Percentiles rank a stretch among this genome's conserved stretches.
Evolutionary conservation across 2,113 vertebrate genomes (phyloP).

Genomic region (Mesocricetus auratus): DNA sequence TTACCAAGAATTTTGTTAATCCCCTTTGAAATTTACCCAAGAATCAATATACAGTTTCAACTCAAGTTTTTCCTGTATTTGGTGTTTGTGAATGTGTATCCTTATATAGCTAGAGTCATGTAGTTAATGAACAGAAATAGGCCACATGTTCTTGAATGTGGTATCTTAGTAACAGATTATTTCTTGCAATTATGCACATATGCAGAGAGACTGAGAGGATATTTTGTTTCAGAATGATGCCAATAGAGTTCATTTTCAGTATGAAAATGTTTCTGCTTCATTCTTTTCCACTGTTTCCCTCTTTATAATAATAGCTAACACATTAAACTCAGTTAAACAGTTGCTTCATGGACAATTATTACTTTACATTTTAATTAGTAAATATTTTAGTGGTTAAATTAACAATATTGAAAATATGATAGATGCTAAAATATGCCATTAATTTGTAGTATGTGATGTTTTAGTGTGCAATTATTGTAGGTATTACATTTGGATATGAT

Average conservation of each 20-base stretch:
- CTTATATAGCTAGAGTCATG: not conserved
- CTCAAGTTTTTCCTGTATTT: not conserved
- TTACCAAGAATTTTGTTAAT: not conserved
- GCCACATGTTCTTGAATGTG: not conserved
- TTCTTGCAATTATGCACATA: not conserved
- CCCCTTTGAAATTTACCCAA: not conserved
- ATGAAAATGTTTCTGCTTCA: not conserved
- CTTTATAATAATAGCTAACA: not conserved
- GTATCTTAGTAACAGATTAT: not conserved
- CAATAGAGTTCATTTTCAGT: not conserved
- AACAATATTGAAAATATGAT: not conserved
- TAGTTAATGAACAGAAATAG: constrained; percentile 14
- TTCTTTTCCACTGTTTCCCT: not conserved
- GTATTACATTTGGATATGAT: not conserved
- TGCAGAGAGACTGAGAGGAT: not conserved
- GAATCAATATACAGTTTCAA: not conserved
- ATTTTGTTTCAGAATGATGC: not conserved
- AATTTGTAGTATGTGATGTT: not conserved
- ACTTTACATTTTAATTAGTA: not conserved
- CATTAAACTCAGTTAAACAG: not conserved
- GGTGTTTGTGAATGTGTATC: constrained; percentile 29
- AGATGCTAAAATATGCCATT: not conserved
- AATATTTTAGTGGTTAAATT: not conserved
- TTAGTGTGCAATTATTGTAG: not conserved
- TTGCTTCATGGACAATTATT: not conserved